Evolutionary conservation across 2,888 invertebrate genomes (phyloP).

Genomic region (Acanthosepion pharaonis): DNA sequence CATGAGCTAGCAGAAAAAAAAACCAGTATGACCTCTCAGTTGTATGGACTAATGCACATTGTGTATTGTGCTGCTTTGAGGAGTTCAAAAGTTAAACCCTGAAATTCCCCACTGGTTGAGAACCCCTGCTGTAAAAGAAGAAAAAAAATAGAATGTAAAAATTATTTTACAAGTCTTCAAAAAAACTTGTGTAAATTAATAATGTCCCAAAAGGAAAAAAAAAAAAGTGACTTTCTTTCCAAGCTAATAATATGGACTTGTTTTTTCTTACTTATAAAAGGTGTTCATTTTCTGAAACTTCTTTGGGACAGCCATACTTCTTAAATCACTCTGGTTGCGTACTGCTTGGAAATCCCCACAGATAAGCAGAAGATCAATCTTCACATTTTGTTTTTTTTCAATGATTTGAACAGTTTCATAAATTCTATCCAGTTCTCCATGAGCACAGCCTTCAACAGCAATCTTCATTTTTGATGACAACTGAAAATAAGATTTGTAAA

Average conservation of each 20-base stretch:
- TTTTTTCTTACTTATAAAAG: constrained; percentile 86
- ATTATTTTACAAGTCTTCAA: too few species aligned
- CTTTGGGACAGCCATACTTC: constrained; percentile 95
- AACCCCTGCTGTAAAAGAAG: too few species aligned
- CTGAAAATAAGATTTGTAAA: constrained; percentile 41
- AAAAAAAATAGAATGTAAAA: too few species aligned
- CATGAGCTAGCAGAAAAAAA: too few species aligned
- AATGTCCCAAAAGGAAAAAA: too few species aligned
- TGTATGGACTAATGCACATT: too few species aligned
- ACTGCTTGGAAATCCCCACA: constrained; percentile 99
- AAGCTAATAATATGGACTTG: constrained; percentile 49
- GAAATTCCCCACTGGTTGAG: too few species aligned
- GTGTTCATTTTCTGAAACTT: constrained; percentile 92
- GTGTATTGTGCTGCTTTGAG: too few species aligned
- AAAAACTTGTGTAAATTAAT: too few species aligned
- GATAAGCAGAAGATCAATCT: constrained; percentile 93
- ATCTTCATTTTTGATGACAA: constrained; percentile 63
- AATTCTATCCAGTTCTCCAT: constrained; percentile 96
- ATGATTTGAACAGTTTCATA: constrained; percentile 87
- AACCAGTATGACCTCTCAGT: too few species aligned
- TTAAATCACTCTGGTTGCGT: constrained; percentile 89
- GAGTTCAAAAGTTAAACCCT: too few species aligned
- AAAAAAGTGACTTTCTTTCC: too few species aligned
- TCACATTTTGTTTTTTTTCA: constrained; percentile 83
- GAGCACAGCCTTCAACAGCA: constrained; percentile 97